These are phyloP conservation scores for Vulpes vulpes DNA, from an alignment of 2,113 vertebrate genomes.

Conservation along the genomic window DNA sequence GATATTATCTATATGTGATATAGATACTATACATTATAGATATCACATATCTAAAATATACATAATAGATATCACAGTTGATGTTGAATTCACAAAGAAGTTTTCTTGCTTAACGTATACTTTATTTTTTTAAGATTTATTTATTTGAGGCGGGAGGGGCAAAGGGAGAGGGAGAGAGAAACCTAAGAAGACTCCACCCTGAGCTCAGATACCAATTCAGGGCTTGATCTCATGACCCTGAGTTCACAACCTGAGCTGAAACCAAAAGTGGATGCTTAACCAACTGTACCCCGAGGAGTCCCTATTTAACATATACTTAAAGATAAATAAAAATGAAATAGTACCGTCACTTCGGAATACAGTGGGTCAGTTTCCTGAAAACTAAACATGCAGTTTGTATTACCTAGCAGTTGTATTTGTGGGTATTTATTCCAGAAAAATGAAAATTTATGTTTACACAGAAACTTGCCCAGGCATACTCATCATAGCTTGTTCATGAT, in stretches of 20 bases:
- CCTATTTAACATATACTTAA: background rate
- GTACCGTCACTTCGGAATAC: background rate
- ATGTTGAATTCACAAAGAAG: background rate
- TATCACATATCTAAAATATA: background rate
- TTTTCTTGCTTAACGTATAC: background rate
- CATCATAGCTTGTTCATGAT: background rate
- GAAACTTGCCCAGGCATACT: background rate
- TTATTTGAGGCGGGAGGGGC: background rate
- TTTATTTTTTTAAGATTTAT: background rate
- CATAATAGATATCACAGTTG: background rate
- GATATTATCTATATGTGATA: background rate
- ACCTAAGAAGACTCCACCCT: background rate
- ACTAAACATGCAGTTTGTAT: background rate
- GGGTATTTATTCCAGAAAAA: slow-evolving; percentile 20
- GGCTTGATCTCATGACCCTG: background rate
- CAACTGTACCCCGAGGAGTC: background rate
- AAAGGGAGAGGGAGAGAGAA: background rate
- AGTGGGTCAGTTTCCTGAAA: slow-evolving; percentile 3
- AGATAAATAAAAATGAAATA: background rate
- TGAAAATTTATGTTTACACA: background rate
- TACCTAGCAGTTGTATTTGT: background rate
- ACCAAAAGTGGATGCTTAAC: background rate
- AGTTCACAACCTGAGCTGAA: background rate
- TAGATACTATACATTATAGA: background rate
- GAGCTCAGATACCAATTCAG: background rate